Percentiles rank a stretch among this genome's conserved stretches.
These are phyloP conservation scores for Oscheius sp. DNA, from an alignment of 2,888 invertebrate species.

Conservation along the genomic window DNA sequence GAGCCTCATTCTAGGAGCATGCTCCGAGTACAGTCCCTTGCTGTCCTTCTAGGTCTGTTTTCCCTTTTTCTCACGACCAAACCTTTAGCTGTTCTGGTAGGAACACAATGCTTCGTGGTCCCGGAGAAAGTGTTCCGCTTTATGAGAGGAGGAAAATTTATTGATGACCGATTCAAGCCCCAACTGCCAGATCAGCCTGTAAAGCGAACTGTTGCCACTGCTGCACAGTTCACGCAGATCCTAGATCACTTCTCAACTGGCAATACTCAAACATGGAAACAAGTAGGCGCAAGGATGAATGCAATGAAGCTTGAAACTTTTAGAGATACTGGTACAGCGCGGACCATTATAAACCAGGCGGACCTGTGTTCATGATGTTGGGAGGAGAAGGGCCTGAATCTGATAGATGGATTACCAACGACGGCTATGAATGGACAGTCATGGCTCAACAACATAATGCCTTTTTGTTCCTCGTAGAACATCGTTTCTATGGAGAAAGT, in stretches of 20 bases:
- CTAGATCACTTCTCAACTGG: slow-evolving; percentile 83
- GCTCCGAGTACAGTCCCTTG: neutral
- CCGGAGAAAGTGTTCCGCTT: slow-evolving; percentile 1
- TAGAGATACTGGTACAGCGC: slow-evolving; percentile 85
- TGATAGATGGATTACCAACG: slow-evolving; percentile 68
- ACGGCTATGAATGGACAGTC: slow-evolving; percentile 69
- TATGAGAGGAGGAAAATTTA: neutral
- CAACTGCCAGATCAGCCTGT: neutral
- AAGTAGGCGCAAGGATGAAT: slow-evolving; percentile 75
- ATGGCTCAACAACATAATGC: slow-evolving; percentile 81
- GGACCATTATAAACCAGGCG: slow-evolving; percentile 79
- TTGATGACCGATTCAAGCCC: slow-evolving; percentile 6
- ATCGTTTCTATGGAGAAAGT: slow-evolving; percentile 91
- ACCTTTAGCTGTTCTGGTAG: neutral
- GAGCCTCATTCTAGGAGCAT: neutral
- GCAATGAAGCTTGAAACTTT: slow-evolving; percentile 24
- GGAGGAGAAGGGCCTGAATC: slow-evolving; percentile 87
- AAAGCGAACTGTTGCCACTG: neutral
- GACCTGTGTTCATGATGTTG: slow-evolving; percentile 91
- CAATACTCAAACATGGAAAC: slow-evolving; percentile 81
- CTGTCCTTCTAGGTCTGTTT: neutral
- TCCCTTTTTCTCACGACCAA: neutral
- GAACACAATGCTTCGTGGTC: neutral
- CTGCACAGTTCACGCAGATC: slow-evolving; percentile 77
- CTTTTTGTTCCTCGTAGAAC: slow-evolving; percentile 86